Evolutionary conservation across 2,113 vertebrate species (phyloP).

Genomic region (Saimiri boliviensis): DNA sequence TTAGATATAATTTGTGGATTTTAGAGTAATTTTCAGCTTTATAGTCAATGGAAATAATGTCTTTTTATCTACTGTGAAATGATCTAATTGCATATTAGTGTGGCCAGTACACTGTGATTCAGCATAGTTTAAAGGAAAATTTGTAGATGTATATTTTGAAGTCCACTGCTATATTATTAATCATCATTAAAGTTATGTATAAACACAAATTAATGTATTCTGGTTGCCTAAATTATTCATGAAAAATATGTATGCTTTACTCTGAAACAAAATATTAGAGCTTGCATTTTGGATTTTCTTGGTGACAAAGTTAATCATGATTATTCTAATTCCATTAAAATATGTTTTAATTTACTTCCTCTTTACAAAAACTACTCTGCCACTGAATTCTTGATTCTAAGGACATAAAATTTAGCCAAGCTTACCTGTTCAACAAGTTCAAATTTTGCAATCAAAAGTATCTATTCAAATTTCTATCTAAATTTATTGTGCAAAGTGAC

Average conservation of each 20-base stretch:
- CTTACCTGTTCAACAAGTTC: not conserved
- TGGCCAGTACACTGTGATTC: not conserved
- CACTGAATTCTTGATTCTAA: not conserved
- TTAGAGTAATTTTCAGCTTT: not conserved
- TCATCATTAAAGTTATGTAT: not conserved
- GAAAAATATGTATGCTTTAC: not conserved
- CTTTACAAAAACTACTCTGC: not conserved
- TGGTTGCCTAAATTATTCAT: not conserved
- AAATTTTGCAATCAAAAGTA: not conserved
- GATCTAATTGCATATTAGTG: not conserved
- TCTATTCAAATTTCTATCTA: not conserved
- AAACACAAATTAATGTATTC: not conserved
- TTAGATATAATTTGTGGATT: not conserved
- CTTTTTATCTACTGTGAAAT: not conserved
- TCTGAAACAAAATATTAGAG: not conserved
- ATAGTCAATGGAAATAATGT: not conserved
- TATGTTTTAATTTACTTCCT: not conserved
- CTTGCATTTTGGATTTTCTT: not conserved
- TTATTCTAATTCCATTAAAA: not conserved
- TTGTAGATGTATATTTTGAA: not conserved
- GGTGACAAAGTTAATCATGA: not conserved
- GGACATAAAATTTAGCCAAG: not conserved
- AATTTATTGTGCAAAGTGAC: not conserved
- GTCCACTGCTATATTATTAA: not conserved
- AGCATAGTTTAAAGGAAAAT: not conserved